Conservation (phyloP, 2,888 invertebrate species). For the Tryphoninae sp. region DNA sequence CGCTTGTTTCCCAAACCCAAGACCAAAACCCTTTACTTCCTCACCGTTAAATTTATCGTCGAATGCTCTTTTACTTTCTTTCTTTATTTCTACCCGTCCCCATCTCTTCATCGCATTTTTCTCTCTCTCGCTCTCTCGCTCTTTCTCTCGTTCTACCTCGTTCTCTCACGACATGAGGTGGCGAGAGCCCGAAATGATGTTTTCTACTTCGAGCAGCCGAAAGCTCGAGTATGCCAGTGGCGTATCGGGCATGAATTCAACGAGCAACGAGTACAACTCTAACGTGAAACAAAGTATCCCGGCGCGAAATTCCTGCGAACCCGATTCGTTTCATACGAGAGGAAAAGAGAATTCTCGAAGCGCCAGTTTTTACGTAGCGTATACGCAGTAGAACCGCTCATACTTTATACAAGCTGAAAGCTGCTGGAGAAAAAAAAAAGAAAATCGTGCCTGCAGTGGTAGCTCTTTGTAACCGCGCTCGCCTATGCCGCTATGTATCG, state of each 20-base stretch:
- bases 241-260: conserved; percentile 1
- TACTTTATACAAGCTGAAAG: neutral
- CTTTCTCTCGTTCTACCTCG: neutral
- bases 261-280: neutral
- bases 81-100: neutral
- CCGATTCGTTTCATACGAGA: conserved; percentile 17
- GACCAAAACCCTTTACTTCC: conserved; percentile 6
- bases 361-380: neutral
- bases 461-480: neutral
- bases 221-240: neutral
- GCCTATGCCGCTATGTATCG: neutral
- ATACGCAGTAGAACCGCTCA: neutral
- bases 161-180: neutral
- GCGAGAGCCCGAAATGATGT: neutral
- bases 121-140: neutral
- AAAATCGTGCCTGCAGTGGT: neutral
- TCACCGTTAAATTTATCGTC: conserved; percentile 28
- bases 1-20: neutral
- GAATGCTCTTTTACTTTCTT: conserved; percentile 13
- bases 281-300: conserved; percentile 31
- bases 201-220: conserved; percentile 1
- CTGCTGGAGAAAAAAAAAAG: conserved; percentile 22
- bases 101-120: neutral
- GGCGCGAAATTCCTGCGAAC: conserved; percentile 19
- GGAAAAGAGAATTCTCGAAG: neutral